phyloP scores from a whole-genome alignment of 2,113 vertebrate species.

The Ictidomys tridecemlineatus region DNA sequence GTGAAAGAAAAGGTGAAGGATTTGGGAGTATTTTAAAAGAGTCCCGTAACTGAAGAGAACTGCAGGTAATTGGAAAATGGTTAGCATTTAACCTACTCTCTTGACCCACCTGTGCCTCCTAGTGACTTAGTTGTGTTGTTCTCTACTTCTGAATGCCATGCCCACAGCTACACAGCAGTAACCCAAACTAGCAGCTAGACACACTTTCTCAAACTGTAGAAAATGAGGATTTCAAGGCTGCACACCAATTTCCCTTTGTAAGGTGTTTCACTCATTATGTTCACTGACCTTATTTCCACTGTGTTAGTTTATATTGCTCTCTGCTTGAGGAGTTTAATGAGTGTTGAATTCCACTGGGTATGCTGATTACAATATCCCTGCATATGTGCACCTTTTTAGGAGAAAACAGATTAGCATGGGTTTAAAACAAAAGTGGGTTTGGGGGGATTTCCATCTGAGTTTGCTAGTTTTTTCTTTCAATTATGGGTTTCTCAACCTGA shows the following conservation, averaged over 20 bases:
- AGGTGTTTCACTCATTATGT: constrained; percentile 78
- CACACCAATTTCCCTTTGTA: constrained; percentile 76
- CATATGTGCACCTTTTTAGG: constrained; percentile 65
- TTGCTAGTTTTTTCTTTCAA: constrained; percentile 54
- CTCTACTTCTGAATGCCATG: neutral
- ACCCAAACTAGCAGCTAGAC: constrained; percentile 53
- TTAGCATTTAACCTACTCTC: neutral
- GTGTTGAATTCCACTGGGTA: constrained; percentile 72
- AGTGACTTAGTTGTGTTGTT: neutral
- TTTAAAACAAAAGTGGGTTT: neutral
- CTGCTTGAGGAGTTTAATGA: constrained; percentile 82
- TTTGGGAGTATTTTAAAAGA: neutral
- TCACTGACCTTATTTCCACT: constrained; percentile 83
- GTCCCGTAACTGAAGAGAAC: neutral
- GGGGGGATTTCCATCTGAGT: neutral
- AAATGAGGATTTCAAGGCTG: constrained; percentile 75
- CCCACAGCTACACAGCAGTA: neutral
- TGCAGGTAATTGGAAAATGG: neutral
- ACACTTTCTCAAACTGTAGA: constrained; percentile 62
- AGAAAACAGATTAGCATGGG: constrained; percentile 64
- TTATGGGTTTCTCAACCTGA: constrained; percentile 17
- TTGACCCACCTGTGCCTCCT: neutral
- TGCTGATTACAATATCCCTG: constrained; percentile 72
- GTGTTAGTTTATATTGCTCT: constrained; percentile 82
- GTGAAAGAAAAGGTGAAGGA: neutral